phyloP scores from a whole-genome alignment of 2,797 vertebrate genomes.

The Mus caroli region DNA sequence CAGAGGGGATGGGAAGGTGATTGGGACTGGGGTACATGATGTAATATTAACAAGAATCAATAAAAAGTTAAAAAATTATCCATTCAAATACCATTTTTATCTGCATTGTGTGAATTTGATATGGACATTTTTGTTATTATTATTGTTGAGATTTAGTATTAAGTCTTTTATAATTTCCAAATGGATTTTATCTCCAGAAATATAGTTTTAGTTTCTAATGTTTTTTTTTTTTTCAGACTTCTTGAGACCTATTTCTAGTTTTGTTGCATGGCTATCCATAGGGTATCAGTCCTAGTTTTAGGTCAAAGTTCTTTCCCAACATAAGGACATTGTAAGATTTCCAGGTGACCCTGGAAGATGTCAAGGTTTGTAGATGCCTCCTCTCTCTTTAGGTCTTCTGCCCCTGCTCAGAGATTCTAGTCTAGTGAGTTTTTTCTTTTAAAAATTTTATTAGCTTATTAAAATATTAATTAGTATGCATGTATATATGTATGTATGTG shows the following conservation, averaged over 20 bases:
- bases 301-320: neutral
- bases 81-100: neutral
- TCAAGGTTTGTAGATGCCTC: neutral
- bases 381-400: neutral
- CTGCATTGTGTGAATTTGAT: neutral
- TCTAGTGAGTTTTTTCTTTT: neutral
- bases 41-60: neutral
- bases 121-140: neutral
- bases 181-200: neutral
- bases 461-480: neutral
- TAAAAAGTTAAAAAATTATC: neutral
- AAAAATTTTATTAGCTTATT: neutral
- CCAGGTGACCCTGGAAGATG: neutral
- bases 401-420: neutral
- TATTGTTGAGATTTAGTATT: neutral
- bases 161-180: conserved; percentile 50
- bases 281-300: neutral
- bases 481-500: neutral
- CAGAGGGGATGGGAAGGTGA: neutral
- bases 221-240: neutral
- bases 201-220: neutral
- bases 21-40: neutral
- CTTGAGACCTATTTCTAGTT: neutral
- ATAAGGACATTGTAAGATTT: neutral
- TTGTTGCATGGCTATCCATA: neutral